Evolutionary conservation across 2,888 invertebrate species (phyloP).

Genomic region (Amorpha juglandis): DNA sequence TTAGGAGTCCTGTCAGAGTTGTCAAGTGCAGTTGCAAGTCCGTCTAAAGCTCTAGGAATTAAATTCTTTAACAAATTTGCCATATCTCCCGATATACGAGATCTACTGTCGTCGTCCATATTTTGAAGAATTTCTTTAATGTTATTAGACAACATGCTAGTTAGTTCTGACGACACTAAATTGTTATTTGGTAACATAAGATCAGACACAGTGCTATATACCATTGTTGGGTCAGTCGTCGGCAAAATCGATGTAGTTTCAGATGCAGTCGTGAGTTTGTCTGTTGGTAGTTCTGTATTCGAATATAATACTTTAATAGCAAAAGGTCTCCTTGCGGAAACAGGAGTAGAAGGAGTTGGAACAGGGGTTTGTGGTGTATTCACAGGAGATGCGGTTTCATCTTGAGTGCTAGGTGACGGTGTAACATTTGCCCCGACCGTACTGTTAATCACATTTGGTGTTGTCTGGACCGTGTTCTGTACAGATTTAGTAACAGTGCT

Average conservation of each 20-base stretch:
- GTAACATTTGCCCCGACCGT: conserved; percentile 71
- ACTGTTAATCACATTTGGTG: conserved; percentile 80
- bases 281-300: conserved; percentile 71
- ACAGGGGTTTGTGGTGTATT: conserved; percentile 58
- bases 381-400: conserved; percentile 58
- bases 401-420: conserved; percentile 67
- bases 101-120: conserved; percentile 75
- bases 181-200: conserved; percentile 77
- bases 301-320: conserved; percentile 79
- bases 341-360: conserved; percentile 67
- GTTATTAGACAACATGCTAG: conserved; percentile 81
- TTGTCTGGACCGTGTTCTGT: conserved; percentile 74
- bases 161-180: conserved; percentile 80
- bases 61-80: conserved; percentile 78
- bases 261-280: conserved; percentile 71
- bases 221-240: conserved; percentile 77
- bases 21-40: conserved; percentile 61
- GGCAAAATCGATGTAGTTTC: conserved; percentile 64
- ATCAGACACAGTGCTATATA: conserved; percentile 81
- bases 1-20: conserved; percentile 65
- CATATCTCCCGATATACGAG: conserved; percentile 81
- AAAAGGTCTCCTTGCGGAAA: conserved; percentile 79
- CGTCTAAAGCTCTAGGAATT: conserved; percentile 76
- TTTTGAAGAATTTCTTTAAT: conserved; percentile 74
- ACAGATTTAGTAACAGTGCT: conserved; percentile 79